phyloP scores from a whole-genome alignment of 2,888 invertebrate genomes.

The Steinernema hermaphroditum region DNA sequence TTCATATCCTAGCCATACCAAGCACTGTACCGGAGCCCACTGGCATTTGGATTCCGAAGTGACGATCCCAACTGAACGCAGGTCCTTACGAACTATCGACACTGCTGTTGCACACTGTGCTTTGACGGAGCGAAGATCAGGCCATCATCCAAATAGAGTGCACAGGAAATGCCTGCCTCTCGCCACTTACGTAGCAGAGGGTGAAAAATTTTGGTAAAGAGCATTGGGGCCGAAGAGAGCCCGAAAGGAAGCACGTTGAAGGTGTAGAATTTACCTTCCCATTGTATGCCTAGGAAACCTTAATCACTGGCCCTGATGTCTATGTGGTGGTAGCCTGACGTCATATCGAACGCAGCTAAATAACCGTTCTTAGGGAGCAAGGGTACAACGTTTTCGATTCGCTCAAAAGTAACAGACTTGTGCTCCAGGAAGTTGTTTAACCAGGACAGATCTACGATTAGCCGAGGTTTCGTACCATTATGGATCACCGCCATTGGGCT shows the following conservation, averaged over 20 bases:
- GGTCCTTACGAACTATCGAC: not conserved
- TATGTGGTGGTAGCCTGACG: not conserved
- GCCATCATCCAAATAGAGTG: constrained; percentile 31
- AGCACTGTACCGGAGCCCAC: too few species aligned
- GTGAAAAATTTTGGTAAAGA: constrained; percentile 31
- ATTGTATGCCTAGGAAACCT: not conserved
- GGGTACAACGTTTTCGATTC: not conserved
- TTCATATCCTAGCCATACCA: not conserved
- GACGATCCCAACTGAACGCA: not conserved
- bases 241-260: constrained; percentile 32
- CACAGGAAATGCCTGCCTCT: constrained; percentile 10
- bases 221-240: constrained; percentile 25
- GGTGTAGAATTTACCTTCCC: not conserved
- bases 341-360: constrained; percentile 29
- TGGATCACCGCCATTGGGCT: not conserved
- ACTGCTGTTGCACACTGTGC: too few species aligned
- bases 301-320: not conserved
- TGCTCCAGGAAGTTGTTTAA: not conserved
- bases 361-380: not conserved
- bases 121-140: not conserved
- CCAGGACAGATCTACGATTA: not conserved
- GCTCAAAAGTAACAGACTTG: not conserved
- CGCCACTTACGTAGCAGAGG: constrained; percentile 30
- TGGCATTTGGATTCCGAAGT: not conserved
- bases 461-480: not conserved